Base-by-base conservation (phyloP, 2,888 invertebrate species). In the Ophion ventricosus region DNA sequence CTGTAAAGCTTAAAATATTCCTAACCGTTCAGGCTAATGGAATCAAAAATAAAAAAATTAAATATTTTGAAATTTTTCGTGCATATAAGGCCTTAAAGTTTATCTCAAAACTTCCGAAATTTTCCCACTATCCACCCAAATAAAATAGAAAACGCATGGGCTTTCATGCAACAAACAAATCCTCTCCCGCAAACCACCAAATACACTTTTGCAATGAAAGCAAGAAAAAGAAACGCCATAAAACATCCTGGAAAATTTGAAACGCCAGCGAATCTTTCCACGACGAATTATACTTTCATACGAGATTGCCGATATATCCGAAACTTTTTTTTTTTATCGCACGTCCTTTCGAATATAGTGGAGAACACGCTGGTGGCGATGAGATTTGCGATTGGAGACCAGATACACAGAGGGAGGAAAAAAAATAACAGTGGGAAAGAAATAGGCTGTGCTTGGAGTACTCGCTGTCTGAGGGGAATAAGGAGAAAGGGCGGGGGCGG, bases 101-200 rank as follows among this genome's bases (percentile, higher is more conserved):
- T n/a, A n/a, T n/a, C n/a, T n/a, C 5, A 40, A 40, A 10, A 7
- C 40, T 35, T 5, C 7, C 35, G 35, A 35, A 7, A 35, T 7
- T 35, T 14, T 2, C 43, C 11, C 11, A 43, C 43, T 43, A 11
- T 43, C 43, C 10, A 10, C 11, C 14, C 11, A 43, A 14, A 14
- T 43, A 2, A 14, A 43, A 43, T 14, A 49, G 11, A 8, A 43
- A 17, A 49, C n/a, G 14, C 49, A 43, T 14, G 14, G n/a, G n/a
- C 0, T 14, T 10, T 43, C 14, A 10, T 70, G 77, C 85, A 82
- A 89, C 88, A 89, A 88, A 89, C 43, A 14, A 43, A 14, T 14
- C 1, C 49, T 17, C 17, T 49, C 49, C 49, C 49, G 17, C 35
- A 35, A 17, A 49, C 3, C 4, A 49, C 14, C 49, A 1, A 4